Percentiles rank a stretch among this genome's conserved stretches.
phyloP scores from a whole-genome alignment of 2,888 invertebrate genomes.

The Coelopa pilipes region DNA sequence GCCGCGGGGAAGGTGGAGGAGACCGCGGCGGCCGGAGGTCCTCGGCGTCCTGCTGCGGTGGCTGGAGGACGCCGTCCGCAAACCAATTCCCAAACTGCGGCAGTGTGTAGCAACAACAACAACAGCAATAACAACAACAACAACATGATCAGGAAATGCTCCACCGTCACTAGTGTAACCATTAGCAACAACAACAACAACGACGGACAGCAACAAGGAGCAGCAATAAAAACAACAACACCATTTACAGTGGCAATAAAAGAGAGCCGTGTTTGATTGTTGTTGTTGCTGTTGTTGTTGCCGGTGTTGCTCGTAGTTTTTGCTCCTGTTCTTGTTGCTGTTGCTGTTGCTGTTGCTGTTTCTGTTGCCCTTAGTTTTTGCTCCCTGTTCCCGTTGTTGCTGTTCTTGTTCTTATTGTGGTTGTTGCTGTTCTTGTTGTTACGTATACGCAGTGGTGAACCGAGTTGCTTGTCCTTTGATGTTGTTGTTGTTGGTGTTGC shows the following conservation, averaged over 20 bases:
- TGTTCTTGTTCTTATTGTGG: no score
- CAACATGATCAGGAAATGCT: no score
- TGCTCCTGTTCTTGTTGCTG: neutral
- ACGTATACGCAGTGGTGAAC: conserved; percentile 44
- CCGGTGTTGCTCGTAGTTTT: no score
- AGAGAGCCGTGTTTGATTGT: neutral
- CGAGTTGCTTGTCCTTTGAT: conserved; percentile 22
- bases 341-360: neutral
- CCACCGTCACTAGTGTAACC: no score
- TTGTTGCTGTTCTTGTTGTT: conserved; percentile 15
- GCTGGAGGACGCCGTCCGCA: neutral
- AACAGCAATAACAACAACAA: no score
- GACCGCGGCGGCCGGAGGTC: no score
- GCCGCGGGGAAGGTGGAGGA: no score
- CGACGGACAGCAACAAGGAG: neutral
- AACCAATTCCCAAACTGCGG: conserved; percentile 25
- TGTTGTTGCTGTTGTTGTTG: neutral
- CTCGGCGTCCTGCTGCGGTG: neutral
- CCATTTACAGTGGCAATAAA: conserved; percentile 4
- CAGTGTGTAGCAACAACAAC: conserved; percentile 4
- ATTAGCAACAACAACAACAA: neutral
- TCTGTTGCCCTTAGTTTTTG: no score
- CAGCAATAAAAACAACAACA: conserved; percentile 12
- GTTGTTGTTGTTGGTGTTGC: neutral
- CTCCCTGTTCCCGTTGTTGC: no score